A percentile compares a stretch with the other conserved stretches of the same genome.
Evolutionary conservation across 2,797 vertebrate genomes (phyloP).

Genomic region (Natrix natrix): DNA sequence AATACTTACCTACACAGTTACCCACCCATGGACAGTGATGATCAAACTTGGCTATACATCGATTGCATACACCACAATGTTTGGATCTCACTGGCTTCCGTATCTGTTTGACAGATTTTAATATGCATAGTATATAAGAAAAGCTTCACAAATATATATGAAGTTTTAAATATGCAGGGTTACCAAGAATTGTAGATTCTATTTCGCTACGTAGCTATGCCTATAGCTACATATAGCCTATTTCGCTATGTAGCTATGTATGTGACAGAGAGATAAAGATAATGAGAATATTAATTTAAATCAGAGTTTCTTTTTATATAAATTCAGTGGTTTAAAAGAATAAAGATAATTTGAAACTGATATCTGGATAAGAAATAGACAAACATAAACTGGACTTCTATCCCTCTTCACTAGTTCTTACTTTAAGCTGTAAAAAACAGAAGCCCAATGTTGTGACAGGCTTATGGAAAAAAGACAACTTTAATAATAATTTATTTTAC

Average conservation of each 20-base stretch:
- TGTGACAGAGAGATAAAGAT: not conserved
- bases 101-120: conserved; percentile 78
- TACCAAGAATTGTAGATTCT: conserved; percentile 2
- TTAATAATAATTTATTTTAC: not conserved
- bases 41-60: conserved; percentile 98
- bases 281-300: not conserved
- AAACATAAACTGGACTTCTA: not conserved
- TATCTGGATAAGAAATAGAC: not conserved
- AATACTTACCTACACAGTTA: conserved; percentile 94
- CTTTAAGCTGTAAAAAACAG: not conserved
- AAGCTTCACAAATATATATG: not conserved
- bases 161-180: not conserved
- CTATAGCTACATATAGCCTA: no score
- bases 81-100: conserved; percentile 98
- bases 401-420: not conserved
- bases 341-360: not conserved
- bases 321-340: not conserved
- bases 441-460: not conserved
- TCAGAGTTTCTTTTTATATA: not conserved
- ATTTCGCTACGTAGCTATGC: not conserved
- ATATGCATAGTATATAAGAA: conserved; percentile 42
- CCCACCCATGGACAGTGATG: conserved; percentile 99
- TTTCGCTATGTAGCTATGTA: not conserved
- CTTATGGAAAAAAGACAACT: not conserved
- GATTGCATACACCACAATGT: conserved; percentile 98